Conservation (phyloP, 2,888 invertebrate species). For the Syrista parreyssii region DNA sequence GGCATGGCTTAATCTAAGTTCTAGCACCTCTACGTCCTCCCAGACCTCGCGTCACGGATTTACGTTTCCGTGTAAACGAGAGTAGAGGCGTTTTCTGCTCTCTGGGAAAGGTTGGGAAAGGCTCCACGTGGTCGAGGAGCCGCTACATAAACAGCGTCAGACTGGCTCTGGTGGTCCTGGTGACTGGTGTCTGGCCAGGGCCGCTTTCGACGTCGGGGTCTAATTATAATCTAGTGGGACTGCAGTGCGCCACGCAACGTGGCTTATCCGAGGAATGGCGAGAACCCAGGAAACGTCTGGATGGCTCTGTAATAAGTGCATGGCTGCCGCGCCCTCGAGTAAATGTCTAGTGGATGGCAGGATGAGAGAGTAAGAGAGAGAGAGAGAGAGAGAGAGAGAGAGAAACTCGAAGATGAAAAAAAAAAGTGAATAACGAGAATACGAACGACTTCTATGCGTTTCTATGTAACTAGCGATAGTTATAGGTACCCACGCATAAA, state of each 20-base stretch:
- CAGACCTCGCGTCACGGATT: slow-evolving; percentile 26
- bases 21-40: not conserved
- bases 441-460: slow-evolving; percentile 10
- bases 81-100: not conserved
- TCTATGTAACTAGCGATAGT: slow-evolving; percentile 13
- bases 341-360: not conserved
- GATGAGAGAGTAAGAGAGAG: slow-evolving; percentile 1
- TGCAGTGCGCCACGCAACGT: slow-evolving; percentile 32
- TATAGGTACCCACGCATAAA: not conserved
- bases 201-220: slow-evolving; percentile 9
- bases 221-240: slow-evolving; percentile 36
- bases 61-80: slow-evolving; percentile 26
- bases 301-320: not conserved
- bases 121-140: slow-evolving; percentile 32
- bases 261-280: slow-evolving; percentile 25
- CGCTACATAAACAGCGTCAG: slow-evolving; percentile 10
- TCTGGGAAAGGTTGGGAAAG: slow-evolving; percentile 22
- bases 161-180: not conserved
- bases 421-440: not conserved
- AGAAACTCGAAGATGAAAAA: slow-evolving; percentile 11
- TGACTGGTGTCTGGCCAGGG: not conserved
- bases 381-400: slow-evolving; percentile 6
- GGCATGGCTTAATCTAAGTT: not conserved
- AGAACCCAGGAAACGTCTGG: slow-evolving; percentile 25
- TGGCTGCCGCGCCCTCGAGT: not conserved